These are phyloP conservation scores for Hyperoplus lanceolatus DNA, from an alignment of 2,797 vertebrate genomes.

Conservation along the genomic window DNA sequence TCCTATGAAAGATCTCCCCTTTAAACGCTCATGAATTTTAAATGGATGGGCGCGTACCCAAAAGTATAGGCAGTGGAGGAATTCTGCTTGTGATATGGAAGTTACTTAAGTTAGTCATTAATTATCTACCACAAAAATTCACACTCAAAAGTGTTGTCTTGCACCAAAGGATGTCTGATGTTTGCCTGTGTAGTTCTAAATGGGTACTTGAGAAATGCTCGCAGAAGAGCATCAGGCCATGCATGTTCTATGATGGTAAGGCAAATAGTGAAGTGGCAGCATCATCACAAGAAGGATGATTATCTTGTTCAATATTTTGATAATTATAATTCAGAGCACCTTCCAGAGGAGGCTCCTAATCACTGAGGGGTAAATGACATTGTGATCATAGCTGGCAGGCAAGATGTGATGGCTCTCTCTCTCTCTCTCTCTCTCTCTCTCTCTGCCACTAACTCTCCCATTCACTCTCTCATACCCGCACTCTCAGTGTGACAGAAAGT, in stretches of 20 bases:
- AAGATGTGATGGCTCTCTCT: slow-evolving; percentile 82
- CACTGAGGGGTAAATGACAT: slow-evolving; percentile 85
- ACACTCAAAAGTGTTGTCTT: neutral
- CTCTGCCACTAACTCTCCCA: slow-evolving; percentile 65
- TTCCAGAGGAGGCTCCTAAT: slow-evolving; percentile 80
- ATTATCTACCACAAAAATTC: neutral
- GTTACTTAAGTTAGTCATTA: neutral
- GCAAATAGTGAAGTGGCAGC: slow-evolving; percentile 70
- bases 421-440: slow-evolving; percentile 54
- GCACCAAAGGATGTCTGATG: slow-evolving; percentile 2
- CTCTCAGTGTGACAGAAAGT: slow-evolving; percentile 87
- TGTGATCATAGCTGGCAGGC: slow-evolving; percentile 88
- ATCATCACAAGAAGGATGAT: slow-evolving; percentile 79
- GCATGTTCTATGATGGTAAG: slow-evolving; percentile 42
- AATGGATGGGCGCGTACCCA: slow-evolving; percentile 18
- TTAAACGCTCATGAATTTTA: slow-evolving; percentile 33
- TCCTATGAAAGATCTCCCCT: slow-evolving; percentile 55
- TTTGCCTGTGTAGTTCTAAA: slow-evolving; percentile 28
- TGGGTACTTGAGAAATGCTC: slow-evolving; percentile 40
- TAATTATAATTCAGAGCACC: slow-evolving; percentile 86
- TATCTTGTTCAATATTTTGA: slow-evolving; percentile 87
- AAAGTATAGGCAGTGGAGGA: slow-evolving; percentile 5
- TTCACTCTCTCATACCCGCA: slow-evolving; percentile 81
- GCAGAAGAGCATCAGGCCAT: slow-evolving; percentile 25
- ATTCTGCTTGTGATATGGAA: neutral